A percentile compares a stretch with the other conserved stretches of the same genome.
phyloP scores from a whole-genome alignment of 1,140 invertebrate species.

The Kradibia gibbosae region DNA sequence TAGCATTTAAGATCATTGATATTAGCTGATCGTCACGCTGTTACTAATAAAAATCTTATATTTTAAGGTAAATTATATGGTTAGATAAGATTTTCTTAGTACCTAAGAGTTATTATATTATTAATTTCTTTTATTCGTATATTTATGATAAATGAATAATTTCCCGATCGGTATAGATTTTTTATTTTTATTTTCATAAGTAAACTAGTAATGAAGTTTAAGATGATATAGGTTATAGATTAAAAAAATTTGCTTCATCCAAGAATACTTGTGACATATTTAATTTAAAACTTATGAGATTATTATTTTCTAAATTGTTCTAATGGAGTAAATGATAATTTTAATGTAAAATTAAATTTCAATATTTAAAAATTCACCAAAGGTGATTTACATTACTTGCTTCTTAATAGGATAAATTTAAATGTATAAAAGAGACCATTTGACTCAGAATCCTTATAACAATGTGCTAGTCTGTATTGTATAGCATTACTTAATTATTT shows the following conservation, averaged over 20 bases:
- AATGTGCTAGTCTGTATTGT: too few species aligned
- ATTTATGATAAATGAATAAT: not conserved
- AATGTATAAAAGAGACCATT: too few species aligned
- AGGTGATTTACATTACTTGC: too few species aligned
- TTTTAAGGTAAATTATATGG: constrained; percentile 33
- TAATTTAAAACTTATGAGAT: constrained; percentile 10
- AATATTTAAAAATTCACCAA: too few species aligned
- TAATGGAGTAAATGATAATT: not conserved
- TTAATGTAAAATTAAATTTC: not conserved
- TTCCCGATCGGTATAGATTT: too few species aligned
- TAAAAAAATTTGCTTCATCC: constrained; percentile 24
- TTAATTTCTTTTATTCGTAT: not conserved
- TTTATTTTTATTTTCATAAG: too few species aligned
- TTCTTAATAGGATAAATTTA: too few species aligned
- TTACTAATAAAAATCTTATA: constrained; percentile 25
- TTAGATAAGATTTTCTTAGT: constrained; percentile 8
- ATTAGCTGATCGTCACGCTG: not conserved
- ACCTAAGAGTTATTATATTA: not conserved
- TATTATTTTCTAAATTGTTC: not conserved
- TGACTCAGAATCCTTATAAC: too few species aligned
- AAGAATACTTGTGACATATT: constrained; percentile 45
- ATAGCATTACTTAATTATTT: too few species aligned
- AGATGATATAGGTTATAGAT: constrained; percentile 6
- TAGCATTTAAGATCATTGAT: constrained; percentile 27
- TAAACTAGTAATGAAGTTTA: too few species aligned